Base-by-base conservation (phyloP, 2,797 vertebrate genomes). In the Huso huso region DNA sequence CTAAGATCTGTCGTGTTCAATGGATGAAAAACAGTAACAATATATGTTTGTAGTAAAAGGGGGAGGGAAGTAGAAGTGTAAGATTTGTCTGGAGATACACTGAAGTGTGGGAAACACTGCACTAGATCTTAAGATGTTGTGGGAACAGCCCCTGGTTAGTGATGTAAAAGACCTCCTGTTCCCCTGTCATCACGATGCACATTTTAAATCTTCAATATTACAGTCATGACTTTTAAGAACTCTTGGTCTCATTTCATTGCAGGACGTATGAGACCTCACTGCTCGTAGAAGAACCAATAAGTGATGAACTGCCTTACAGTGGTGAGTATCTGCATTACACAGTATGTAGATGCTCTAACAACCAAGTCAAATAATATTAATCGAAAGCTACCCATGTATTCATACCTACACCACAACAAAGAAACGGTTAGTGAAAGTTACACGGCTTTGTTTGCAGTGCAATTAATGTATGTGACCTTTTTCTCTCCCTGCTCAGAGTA, bases 181-280 rank as follows among this genome's bases (percentile, higher is more conserved):
- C 23, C 11, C 51, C 49, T 62, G 37, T 1, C 64, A 6, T 52
- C 49, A 49, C 49, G 52, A 12, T 49, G 50, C 18, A 72, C 48
- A 66, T 50, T 51, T 49, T 11, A 6, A 10, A 12, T n/a, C 6
- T 1, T 11, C 64, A 48, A 37, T 37, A 37, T 37, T 37, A 37
- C 23, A 37, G 23, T 37, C 23, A 37, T 37, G 23, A 37, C 23
- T 37, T 37, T 37, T 37, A 37, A 37, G 23, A 37, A 37, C 23
- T 6, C 61, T 3, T 70, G 10, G 37, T 77, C 1, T 4, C 55
- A 23, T 48, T 62, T 66, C 37, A 0, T 81, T 81, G 66, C 60
- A 99, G 96, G 96, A 98, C 96, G 5, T 99, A 92, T 0, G 96
- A 98, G 83, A 99, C 96, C 0, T 98, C 96, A 0, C 81, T 99